These are phyloP conservation scores for Lepus oiostolus DNA, from an alignment of 2,797 vertebrate genomes.

Conservation along the genomic window DNA sequence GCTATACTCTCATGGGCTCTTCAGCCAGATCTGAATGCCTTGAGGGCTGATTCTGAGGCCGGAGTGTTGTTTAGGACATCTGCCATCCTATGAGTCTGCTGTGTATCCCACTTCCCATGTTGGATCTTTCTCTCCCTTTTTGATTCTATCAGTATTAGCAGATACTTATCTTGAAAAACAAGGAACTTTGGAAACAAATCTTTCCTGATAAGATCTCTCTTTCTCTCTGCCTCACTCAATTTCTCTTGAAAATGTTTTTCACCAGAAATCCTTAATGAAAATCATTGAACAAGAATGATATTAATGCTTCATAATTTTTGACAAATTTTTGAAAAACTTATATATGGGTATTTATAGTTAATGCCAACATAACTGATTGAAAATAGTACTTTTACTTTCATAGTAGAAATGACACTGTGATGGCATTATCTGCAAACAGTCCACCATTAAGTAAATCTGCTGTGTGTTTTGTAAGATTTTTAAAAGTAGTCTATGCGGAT, in stretches of 20 bases:
- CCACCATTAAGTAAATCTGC: not conserved
- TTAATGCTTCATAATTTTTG: constrained; percentile 40
- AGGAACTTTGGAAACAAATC: constrained; percentile 40
- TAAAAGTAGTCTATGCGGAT: not conserved
- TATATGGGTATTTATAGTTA: constrained; percentile 27
- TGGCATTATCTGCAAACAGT: not conserved
- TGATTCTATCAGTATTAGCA: too few species aligned
- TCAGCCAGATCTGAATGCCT: too few species aligned
- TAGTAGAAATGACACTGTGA: not conserved
- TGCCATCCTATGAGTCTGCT: too few species aligned
- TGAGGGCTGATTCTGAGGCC: too few species aligned
- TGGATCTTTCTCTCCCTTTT: too few species aligned
- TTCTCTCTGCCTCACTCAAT: not conserved
- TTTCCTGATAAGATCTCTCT: not conserved
- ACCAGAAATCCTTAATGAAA: not conserved
- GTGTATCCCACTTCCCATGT: too few species aligned
- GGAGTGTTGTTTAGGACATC: too few species aligned
- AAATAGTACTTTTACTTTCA: not conserved
- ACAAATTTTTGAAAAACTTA: not conserved
- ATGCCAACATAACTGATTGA: not conserved
- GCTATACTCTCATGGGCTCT: too few species aligned
- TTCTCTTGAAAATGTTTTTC: constrained; percentile 34
- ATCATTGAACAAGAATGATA: constrained; percentile 19
- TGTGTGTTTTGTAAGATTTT: not conserved
- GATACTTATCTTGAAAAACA: too few species aligned